A percentile compares a stretch with the other conserved stretches of the same genome.
phyloP scores from a whole-genome alignment of 2,888 invertebrate genomes.

The Caenorhabditis sinica region DNA sequence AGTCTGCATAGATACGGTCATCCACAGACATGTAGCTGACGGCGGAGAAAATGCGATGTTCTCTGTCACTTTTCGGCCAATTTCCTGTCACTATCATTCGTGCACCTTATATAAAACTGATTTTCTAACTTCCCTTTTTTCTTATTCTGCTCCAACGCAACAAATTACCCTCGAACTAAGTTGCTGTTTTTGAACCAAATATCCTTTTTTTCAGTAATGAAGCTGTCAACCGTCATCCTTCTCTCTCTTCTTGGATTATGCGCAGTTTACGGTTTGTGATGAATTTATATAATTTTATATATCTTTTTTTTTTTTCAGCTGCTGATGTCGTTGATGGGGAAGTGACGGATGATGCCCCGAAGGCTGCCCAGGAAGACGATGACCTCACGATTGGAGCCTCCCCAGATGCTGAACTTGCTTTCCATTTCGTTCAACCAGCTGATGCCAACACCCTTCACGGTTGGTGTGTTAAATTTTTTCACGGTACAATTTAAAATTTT shows the following conservation, averaged over 20 bases:
- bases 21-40: constrained; percentile 59
- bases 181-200: background rate
- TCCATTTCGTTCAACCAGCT: constrained; percentile 88
- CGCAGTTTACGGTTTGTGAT: constrained; percentile 60
- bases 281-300: background rate
- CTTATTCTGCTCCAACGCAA: background rate
- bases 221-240: constrained; percentile 61
- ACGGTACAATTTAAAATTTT: background rate
- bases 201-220: constrained; percentile 63
- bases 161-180: background rate
- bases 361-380: constrained; percentile 83
- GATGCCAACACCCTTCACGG: constrained; percentile 86
- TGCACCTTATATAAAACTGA: constrained; percentile 7
- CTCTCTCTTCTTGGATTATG: constrained; percentile 58
- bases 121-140: background rate
- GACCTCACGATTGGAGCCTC: constrained; percentile 87
- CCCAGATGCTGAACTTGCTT: constrained; percentile 93
- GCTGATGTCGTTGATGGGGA: constrained; percentile 80
- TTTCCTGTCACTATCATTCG: constrained; percentile 32
- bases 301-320: constrained; percentile 52
- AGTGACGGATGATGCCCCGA: constrained; percentile 76
- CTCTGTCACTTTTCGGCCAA: constrained; percentile 10
- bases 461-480: constrained; percentile 1
- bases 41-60: constrained; percentile 52
- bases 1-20: constrained; percentile 60